Base-by-base conservation (phyloP, 2,888 invertebrate genomes). In the Dynastes tityus region DNA sequence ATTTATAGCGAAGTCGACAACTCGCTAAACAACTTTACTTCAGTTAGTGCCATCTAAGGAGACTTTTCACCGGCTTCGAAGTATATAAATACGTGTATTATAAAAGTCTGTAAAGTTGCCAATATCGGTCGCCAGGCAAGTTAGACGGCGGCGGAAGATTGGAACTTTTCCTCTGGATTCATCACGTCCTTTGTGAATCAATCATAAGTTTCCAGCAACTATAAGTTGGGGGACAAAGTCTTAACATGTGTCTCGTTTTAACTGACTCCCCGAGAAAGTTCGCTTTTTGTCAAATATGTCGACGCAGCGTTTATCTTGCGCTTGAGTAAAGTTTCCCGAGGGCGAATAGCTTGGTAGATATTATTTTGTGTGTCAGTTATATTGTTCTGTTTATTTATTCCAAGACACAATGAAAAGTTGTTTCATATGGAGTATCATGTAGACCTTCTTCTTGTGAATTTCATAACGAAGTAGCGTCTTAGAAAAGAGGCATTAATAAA, bases 161-260 rank as follows among this genome's bases (percentile, higher is more conserved):
- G 71, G 16, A 73, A 73, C 73, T 73, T 73, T 71, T 73, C 55
- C 45, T 58, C 16, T 40, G 58, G 73, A 73, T 73, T 73, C 73
- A 58, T 73, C 58, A 73, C 40, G 40, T 71, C 71, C 22, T 58
- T 73, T 73, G 73, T 73, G 73, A 73, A 73, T 73, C 73, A 73
- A 73, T 73, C 73, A 73, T 73, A 73, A 73, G 73, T 73, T 73
- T 40, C 16, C 73, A 22, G 45, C n/a, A 55, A 49, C 27, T 16
- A 67, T 22, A 45, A 67, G 32, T 67, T 49, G 37, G 49, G 32
- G n/a, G 55, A 49, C 9, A 49, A 49, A 67, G 45, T 67, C 67
- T 45, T 45, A 67, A 67, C 67, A 67, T 67, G 67, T 67, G 67
- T 67, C 67, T 67, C n/a, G 13, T 67, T 67, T 67, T 67, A 67